Evolutionary conservation across 2,797 vertebrate genomes (phyloP), one percentile per base, ranked within the genome.

Genomic region (Smutsia temminckii): DNA sequence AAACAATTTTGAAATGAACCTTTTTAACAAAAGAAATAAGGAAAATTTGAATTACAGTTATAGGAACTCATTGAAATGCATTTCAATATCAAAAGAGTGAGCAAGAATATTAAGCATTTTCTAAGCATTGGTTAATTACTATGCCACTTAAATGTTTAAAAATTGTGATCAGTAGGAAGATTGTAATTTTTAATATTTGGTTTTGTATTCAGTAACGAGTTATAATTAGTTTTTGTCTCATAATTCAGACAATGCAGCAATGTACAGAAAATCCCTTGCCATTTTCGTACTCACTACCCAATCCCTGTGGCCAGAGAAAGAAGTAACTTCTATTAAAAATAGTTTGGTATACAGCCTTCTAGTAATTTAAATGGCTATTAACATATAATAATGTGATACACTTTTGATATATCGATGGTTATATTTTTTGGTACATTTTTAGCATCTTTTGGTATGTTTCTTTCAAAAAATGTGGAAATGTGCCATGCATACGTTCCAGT

Each of bases 121-220:
- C 87, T 37, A 53, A 77, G 13, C 84, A 18, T 72, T 90, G 57
- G n/a, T 79, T 59, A 80, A 37, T 91, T 68, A 85, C 29, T 32
- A 20, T 93, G 55, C 78, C 42, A n/a, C 20, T 74, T 42, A 84
- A 74, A 32, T 68, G 51, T 40, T 84, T 59, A 77, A 69, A 93
- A 87, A 68, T 40, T 49, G 37, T 59, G 46, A 89, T 34, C 63
- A 40, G 3, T 51, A 75, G 25, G 53, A 90, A 88, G 27, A 69
- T 37, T 53, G 32, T 42, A 23, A 37, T 51, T 92, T 95, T 93
- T 94, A 95, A 79, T 81, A 64, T 86, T 85, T 93, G 8, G 14
- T 69, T 69, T 91, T 92, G 57, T 72, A 83, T 95, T 93, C 64
- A 77, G n/a, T 81, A 46, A 59, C 7, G 81, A 49, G 6, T 42